phyloP scores from a whole-genome alignment of 1,140 invertebrate species.

The Heliothis subflexa region DNA sequence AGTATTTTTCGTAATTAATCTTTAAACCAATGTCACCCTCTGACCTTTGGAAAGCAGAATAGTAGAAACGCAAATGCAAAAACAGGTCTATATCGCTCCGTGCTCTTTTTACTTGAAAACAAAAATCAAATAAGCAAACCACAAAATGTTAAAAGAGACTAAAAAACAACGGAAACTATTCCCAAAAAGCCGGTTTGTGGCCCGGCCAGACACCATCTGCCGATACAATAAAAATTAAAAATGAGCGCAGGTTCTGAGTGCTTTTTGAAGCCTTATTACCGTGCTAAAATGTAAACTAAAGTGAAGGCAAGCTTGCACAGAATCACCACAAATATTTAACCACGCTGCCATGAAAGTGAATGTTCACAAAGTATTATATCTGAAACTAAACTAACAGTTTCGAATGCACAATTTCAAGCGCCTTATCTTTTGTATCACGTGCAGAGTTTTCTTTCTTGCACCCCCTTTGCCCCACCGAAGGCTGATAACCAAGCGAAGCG shows the following conservation, averaged over 20 bases:
- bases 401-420: slow-evolving; percentile 58
- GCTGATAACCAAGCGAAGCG: slow-evolving; percentile 77
- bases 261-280: background rate
- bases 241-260: background rate
- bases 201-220: slow-evolving; percentile 37
- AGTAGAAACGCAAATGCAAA: background rate
- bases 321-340: background rate
- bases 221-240: slow-evolving; percentile 42
- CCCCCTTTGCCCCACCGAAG: slow-evolving; percentile 69
- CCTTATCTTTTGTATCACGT: slow-evolving; percentile 78
- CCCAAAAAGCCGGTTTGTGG: slow-evolving; percentile 44
- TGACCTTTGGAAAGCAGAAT: background rate
- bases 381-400: slow-evolving; percentile 52
- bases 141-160: slow-evolving; percentile 10
- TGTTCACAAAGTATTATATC: background rate
- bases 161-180: slow-evolving; percentile 44
- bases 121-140: slow-evolving; percentile 9
- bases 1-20: background rate
- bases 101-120: background rate
- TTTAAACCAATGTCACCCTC: background rate
- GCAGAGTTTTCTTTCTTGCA: slow-evolving; percentile 73
- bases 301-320: background rate
- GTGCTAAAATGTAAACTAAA: background rate
- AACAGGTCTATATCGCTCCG: background rate
- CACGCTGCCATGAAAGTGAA: background rate